A percentile compares a stretch with the other conserved stretches of the same genome.
Evolutionary conservation across 2,888 invertebrate species (phyloP).

Genomic region (Cepaea hortensis): DNA sequence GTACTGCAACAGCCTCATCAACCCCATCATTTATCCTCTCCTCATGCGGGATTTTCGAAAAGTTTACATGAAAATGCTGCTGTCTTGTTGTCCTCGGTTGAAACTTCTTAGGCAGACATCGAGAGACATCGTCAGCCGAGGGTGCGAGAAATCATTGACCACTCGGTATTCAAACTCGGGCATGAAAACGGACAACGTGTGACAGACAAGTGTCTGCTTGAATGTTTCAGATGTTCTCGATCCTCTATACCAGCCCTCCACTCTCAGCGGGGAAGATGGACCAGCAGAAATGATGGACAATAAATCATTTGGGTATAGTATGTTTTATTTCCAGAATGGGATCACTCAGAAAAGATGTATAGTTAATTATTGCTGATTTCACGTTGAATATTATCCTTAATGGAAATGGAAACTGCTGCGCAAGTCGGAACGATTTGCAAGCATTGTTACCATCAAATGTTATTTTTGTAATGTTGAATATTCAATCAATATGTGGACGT

Average conservation of each 20-base stretch:
- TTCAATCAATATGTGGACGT: no score
- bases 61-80: constrained; percentile 60
- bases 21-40: constrained; percentile 70
- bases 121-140: neutral
- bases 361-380: no score
- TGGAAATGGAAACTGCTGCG: no score
- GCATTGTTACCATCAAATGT: no score
- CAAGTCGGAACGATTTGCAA: no score
- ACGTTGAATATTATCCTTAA: no score
- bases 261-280: neutral
- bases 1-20: constrained; percentile 67
- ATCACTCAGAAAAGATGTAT: no score
- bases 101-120: constrained; percentile 1
- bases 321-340: no score
- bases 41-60: constrained; percentile 70
- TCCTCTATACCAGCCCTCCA: neutral
- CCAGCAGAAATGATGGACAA: no score
- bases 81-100: constrained; percentile 57
- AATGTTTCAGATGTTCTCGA: neutral
- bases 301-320: no score
- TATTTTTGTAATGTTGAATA: no score
- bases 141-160: constrained; percentile 9
- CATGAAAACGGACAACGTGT: constrained; percentile 11
- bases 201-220: neutral
- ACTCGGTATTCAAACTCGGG: constrained; percentile 15